phyloP scores from a whole-genome alignment of 2,113 vertebrate species.

The Montifringilla adamsi region DNA sequence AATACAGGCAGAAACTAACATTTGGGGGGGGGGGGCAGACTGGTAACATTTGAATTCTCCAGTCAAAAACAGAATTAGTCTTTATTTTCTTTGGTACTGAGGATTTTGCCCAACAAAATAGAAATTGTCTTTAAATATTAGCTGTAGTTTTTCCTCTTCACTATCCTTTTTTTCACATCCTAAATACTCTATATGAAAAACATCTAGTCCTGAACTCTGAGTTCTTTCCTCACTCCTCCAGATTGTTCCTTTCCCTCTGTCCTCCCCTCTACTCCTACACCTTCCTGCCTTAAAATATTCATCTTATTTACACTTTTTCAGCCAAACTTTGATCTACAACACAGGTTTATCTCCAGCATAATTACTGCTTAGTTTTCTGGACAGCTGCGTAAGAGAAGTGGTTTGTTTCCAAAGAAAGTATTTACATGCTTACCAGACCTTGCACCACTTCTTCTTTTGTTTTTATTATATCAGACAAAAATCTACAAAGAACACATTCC shows the following conservation, averaged over 20 bases:
- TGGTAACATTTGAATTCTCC: background rate
- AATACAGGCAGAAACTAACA: background rate
- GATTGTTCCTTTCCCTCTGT: background rate
- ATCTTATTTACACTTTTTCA: background rate
- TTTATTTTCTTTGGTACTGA: background rate
- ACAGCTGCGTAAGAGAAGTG: background rate
- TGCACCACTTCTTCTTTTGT: background rate
- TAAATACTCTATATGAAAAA: background rate
- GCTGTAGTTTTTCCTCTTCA: background rate
- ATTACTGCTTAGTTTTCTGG: background rate
- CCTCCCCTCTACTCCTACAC: rapidly evolving
- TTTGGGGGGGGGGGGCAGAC: background rate
- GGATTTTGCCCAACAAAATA: background rate
- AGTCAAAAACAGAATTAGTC: background rate
- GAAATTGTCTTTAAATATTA: background rate
- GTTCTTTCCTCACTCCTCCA: background rate
- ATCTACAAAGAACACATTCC: background rate
- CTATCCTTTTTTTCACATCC: background rate
- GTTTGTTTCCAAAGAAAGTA: background rate
- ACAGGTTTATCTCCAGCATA: background rate
- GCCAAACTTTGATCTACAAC: background rate
- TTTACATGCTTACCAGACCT: background rate
- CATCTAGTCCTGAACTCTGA: background rate
- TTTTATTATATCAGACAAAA: background rate
- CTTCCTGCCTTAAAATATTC: background rate